Base-by-base conservation (phyloP, 2,113 vertebrate species). In the sheep (Ovis aries) region DNA sequence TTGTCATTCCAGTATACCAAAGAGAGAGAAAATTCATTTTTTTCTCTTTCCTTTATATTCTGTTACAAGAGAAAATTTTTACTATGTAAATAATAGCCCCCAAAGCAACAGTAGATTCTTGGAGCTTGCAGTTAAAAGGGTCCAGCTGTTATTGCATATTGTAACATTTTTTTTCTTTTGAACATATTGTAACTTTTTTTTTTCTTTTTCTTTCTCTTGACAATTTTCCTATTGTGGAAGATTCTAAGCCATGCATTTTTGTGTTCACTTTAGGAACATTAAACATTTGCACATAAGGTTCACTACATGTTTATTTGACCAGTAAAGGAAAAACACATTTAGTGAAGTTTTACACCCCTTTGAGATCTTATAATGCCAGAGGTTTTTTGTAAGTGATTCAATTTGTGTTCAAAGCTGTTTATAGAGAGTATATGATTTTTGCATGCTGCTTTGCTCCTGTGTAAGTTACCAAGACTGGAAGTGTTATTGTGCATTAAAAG, bases 1-100 rank as follows among this genome's bases (percentile, higher is more conserved):
- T 96, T 98, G 71, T 84, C 45, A 86, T 97, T 98, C 50, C 40
- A 92, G 29, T 77, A 98, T 88, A 94, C 95, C 62, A 96, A 93
- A 97, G 82, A 64, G 86, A 98, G 50, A 74, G 84, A 97, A 97
- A 94, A 55, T 96, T 0, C 83, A 55, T 67, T 97, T 92, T 77
- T 78, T 64, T 84, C 43, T 5, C 48, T 71, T 91, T 77, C 2
- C 0, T 36, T 96, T 97, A 36, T 71, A 59, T 3, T 43, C 9
- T 86, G 29, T 88, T 85, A 64, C 3, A 97, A 71, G 50, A 88
- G 16, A 62, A 92, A 90, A 48, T 0, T 40, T 87, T 74, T 88
- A 93, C 27, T 84, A 25, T 95, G 2, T 59, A 13, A 57, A 3
- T 53, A 53, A 90, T 88, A 95, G 83, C 8, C 23, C 50, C 74